A percentile compares a stretch with the other conserved stretches of the same genome.
phyloP scores from a whole-genome alignment of 2,113 vertebrate genomes.

The Sclerurus mexicanus region DNA sequence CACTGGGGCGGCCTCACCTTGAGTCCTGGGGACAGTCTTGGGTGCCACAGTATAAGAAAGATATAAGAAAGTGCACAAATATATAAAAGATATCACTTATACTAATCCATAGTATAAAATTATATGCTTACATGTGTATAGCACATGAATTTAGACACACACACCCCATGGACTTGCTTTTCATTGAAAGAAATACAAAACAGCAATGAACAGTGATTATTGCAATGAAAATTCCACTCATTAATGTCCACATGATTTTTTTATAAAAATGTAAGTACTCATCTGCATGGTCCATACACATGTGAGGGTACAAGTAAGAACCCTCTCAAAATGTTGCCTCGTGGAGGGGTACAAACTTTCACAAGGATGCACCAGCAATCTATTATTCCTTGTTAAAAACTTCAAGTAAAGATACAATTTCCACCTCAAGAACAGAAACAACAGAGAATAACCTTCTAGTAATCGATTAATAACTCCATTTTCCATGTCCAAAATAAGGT shows the following conservation, averaged over 20 bases:
- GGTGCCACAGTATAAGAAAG: not conserved
- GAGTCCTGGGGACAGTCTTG: not conserved
- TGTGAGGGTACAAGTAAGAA: not conserved
- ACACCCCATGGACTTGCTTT: not conserved
- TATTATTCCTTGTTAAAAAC: not conserved
- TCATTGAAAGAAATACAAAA: not conserved
- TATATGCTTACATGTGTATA: not conserved
- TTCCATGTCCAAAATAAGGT: not conserved
- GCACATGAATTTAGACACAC: not conserved
- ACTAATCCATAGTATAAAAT: not conserved
- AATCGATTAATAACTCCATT: not conserved
- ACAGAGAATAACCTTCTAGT: not conserved
- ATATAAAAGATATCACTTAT: not conserved
- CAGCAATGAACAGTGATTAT: not conserved
- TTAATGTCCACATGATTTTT: not conserved
- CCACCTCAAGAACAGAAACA: not conserved
- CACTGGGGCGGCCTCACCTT: not conserved
- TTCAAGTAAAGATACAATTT: not conserved
- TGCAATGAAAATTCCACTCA: not conserved
- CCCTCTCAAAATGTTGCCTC: not conserved
- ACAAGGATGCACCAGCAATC: not conserved
- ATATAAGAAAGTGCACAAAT: not conserved
- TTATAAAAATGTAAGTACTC: not conserved
- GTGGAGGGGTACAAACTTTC: not conserved
- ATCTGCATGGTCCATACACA: not conserved